These are phyloP conservation scores for Eilema depressum DNA, from an alignment of 2,888 invertebrate genomes.

Conservation along the genomic window DNA sequence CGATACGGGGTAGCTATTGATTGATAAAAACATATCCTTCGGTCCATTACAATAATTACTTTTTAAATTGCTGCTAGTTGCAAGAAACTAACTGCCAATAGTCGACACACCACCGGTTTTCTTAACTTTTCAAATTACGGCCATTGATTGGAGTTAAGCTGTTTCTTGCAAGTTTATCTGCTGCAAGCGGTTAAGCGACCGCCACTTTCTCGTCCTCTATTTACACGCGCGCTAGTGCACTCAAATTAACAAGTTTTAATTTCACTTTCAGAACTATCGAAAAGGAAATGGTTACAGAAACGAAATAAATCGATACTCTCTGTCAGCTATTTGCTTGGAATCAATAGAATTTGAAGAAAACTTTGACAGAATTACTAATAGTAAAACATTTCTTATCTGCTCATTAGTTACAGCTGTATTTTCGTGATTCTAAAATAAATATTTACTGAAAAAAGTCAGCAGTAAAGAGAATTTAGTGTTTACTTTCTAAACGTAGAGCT, in stretches of 20 bases:
- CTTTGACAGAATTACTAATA: too few species aligned
- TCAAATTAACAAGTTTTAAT: conserved; percentile 30
- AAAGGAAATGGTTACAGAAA: neutral
- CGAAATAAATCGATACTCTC: too few species aligned
- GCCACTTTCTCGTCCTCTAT: conserved; percentile 21
- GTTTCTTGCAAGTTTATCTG: conserved; percentile 23
- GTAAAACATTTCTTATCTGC: neutral
- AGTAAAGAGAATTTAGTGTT: neutral
- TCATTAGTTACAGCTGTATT: neutral
- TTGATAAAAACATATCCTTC: neutral
- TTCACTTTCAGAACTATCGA: neutral
- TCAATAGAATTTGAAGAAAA: too few species aligned
- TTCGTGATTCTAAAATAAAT: neutral
- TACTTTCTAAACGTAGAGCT: neutral
- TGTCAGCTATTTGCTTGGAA: too few species aligned
- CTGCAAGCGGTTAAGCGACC: conserved; percentile 8
- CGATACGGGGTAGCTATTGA: too few species aligned
- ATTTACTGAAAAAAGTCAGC: neutral
- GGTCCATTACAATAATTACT: neutral
- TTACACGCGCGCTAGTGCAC: conserved; percentile 13
- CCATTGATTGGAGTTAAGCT: conserved; percentile 19
- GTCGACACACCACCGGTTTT: neutral
- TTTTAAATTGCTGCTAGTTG: neutral
- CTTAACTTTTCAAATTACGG: conserved; percentile 19
- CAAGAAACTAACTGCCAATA: conserved; percentile 5